Conservation (phyloP, 2,113 vertebrate species). For the Nicator chloris region DNA sequence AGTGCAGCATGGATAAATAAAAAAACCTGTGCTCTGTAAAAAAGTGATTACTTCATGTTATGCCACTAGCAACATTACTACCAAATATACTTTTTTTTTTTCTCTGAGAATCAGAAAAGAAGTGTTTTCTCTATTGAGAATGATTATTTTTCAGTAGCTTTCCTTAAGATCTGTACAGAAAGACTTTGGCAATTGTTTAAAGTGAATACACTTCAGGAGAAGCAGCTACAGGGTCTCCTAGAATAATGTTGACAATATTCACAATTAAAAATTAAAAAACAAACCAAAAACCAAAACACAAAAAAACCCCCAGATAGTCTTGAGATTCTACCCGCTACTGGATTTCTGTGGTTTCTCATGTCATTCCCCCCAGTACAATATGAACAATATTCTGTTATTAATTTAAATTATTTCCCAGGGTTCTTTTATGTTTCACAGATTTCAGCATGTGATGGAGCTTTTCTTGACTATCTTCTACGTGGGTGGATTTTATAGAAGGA, state of each 20-base stretch:
- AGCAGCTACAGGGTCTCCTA: neutral
- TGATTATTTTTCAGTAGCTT: neutral
- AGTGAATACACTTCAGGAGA: neutral
- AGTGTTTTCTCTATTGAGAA: neutral
- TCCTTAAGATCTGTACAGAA: neutral
- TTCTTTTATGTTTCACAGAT: conserved; percentile 13
- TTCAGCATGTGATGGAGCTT: conserved; percentile 13
- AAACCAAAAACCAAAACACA: neutral
- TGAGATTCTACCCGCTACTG: neutral
- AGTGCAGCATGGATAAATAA: neutral
- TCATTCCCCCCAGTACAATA: neutral
- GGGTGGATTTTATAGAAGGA: neutral
- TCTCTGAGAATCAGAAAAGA: neutral
- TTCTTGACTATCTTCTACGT: neutral
- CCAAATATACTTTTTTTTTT: neutral
- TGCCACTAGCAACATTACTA: neutral
- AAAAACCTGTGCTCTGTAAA: neutral
- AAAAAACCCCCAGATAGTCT: fast-evolving
- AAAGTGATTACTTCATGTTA: neutral
- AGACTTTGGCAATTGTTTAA: neutral
- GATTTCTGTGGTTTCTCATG: neutral
- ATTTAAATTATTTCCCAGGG: neutral
- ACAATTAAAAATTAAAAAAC: neutral
- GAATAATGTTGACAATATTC: neutral
- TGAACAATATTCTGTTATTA: neutral